Evolutionary conservation across 2,888 invertebrate genomes (phyloP).

Genomic region (Orthonevra nobilis): DNA sequence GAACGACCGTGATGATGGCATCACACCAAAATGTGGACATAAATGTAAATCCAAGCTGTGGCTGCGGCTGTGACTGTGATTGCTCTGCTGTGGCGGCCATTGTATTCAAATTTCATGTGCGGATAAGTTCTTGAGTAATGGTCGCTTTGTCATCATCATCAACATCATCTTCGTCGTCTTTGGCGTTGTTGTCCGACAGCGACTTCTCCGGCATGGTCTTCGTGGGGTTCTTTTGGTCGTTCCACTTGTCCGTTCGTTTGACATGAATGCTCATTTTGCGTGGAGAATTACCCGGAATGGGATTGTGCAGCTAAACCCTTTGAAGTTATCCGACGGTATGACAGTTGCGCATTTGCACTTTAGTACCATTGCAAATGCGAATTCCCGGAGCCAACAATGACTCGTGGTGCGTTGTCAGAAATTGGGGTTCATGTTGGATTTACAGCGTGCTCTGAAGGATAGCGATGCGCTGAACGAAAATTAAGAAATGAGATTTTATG

Average conservation of each 20-base stretch:
- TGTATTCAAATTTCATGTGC: conserved; percentile 70
- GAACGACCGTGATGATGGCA: conserved; percentile 62
- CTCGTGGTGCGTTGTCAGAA: conserved; percentile 52
- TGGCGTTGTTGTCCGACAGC: background rate
- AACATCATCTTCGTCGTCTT: conserved; percentile 51
- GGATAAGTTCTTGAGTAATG: conserved; percentile 70
- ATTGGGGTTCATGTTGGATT: conserved; percentile 42
- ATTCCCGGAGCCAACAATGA: conserved; percentile 45
- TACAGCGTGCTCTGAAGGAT: background rate
- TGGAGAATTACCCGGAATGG: conserved; percentile 67
- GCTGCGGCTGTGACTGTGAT: conserved; percentile 55
- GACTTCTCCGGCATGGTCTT: conserved; percentile 13
- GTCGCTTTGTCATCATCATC: conserved; percentile 69
- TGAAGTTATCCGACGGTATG: conserved; percentile 55
- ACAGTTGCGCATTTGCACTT: conserved; percentile 70
- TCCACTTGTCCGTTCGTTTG: conserved; percentile 68
- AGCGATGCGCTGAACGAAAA: conserved; percentile 27
- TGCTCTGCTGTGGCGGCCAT: conserved; percentile 59
- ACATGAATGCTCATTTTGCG: conserved; percentile 70
- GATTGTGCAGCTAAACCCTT: conserved; percentile 47
- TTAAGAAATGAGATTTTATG: conserved; percentile 59
- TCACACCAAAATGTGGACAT: conserved; percentile 69
- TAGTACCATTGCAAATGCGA: conserved; percentile 60
- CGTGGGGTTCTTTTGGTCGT: conserved; percentile 49
- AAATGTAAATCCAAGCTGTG: conserved; percentile 65